Conservation (phyloP, 2,888 invertebrate species). For the Drosophila mulleri region DNA sequence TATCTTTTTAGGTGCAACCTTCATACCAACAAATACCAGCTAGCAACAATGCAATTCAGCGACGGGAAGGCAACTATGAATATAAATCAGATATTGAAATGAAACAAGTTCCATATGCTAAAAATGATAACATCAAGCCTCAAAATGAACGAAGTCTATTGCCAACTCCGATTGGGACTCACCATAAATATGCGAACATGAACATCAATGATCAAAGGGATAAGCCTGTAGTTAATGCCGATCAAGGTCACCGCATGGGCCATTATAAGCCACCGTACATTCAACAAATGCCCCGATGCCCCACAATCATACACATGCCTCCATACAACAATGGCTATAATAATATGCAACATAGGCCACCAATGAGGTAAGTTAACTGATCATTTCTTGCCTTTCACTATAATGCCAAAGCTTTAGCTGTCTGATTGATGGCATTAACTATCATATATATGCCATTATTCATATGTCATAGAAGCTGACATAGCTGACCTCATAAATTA, state of each 20-base stretch:
- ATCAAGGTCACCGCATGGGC: constrained; percentile 56
- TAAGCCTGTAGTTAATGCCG: constrained; percentile 40
- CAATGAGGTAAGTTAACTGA: constrained; percentile 51
- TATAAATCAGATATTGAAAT: constrained; percentile 52
- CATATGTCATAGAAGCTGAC: not conserved
- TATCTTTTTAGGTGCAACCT: constrained; percentile 47
- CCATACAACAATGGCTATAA: constrained; percentile 67
- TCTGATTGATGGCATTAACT: not conserved
- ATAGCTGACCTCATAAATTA: not conserved
- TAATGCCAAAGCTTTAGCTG: not conserved
- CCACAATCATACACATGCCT: constrained; percentile 57
- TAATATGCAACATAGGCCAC: constrained; percentile 60
- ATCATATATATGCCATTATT: not conserved
- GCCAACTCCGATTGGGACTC: constrained; percentile 59
- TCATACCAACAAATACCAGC: constrained; percentile 33
- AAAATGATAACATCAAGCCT: constrained; percentile 35
- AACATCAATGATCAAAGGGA: constrained; percentile 48
- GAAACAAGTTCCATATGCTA: constrained; percentile 37
- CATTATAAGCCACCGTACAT: constrained; percentile 61
- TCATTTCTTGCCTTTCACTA: too few species aligned
- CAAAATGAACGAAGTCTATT: constrained; percentile 61
- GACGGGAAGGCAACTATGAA: constrained; percentile 50
- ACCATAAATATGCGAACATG: constrained; percentile 55
- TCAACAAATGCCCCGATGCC: constrained; percentile 62
- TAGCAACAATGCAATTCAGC: constrained; percentile 37